A percentile compares a stretch with the other conserved stretches of the same genome.
Evolutionary conservation across 2,888 invertebrate genomes (phyloP).

Genomic region (Drosophila macrothrix): DNA sequence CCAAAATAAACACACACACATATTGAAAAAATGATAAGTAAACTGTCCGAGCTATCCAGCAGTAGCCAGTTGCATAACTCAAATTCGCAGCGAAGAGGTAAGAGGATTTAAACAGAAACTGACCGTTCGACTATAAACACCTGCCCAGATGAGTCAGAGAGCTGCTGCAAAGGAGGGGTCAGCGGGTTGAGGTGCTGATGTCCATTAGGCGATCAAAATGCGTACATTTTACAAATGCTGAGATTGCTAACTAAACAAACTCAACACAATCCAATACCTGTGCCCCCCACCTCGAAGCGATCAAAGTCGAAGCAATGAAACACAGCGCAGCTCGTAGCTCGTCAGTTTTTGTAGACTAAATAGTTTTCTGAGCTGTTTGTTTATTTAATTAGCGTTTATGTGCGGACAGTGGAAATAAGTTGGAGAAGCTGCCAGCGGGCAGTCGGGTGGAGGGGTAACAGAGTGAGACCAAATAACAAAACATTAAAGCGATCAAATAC

Average conservation of each 20-base stretch:
- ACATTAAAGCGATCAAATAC: constrained; percentile 25
- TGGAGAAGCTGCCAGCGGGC: neutral
- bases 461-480: constrained; percentile 7
- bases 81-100: constrained; percentile 23
- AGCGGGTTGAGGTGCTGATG: constrained; percentile 6
- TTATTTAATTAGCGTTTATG: constrained; percentile 73
- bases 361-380: constrained; percentile 75
- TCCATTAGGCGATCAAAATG: constrained; percentile 25
- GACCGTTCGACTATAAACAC: constrained; percentile 41
- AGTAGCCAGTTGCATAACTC: constrained; percentile 50
- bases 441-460: neutral
- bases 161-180: neutral
- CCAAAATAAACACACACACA: constrained; percentile 8
- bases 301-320: constrained; percentile 38
- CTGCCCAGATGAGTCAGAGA: constrained; percentile 47
- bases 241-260: constrained; percentile 32
- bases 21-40: constrained; percentile 40
- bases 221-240: constrained; percentile 21
- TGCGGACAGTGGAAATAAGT: constrained; percentile 8
- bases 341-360: constrained; percentile 63
- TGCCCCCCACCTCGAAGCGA: constrained; percentile 24
- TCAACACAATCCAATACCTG: constrained; percentile 4
- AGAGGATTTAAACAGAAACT: constrained; percentile 33
- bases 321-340: neutral
- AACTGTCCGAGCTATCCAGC: constrained; percentile 12